A percentile compares a stretch with the other conserved stretches of the same genome.
phyloP scores from a whole-genome alignment of 2,113 vertebrate genomes.

The Piprites chloris region DNA sequence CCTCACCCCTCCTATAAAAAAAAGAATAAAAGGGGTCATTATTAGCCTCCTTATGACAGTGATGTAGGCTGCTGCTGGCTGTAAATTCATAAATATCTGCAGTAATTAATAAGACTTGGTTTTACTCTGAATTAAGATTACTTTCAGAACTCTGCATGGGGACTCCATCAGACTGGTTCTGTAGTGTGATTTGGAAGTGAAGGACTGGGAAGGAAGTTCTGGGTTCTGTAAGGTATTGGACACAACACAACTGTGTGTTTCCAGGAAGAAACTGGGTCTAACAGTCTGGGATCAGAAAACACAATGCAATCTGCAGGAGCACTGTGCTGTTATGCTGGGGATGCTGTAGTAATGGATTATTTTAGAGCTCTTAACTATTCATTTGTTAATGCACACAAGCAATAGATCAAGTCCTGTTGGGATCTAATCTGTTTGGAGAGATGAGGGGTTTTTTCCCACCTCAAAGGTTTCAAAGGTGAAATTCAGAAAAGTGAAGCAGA shows the following conservation, averaged over 20 bases:
- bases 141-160: background rate
- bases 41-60: background rate
- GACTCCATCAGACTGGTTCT: background rate
- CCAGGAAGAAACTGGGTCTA: background rate
- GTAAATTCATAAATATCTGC: background rate
- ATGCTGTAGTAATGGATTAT: background rate
- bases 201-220: background rate
- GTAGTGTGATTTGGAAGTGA: background rate
- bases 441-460: background rate
- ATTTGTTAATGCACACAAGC: background rate
- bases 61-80: background rate
- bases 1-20: background rate
- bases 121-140: background rate
- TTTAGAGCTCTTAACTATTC: background rate
- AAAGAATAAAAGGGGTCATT: background rate
- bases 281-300: background rate
- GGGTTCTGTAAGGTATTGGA: background rate
- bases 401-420: background rate
- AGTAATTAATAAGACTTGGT: background rate
- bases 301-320: background rate
- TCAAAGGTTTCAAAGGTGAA: background rate
- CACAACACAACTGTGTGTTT: background rate
- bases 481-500: background rate
- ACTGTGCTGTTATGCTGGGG: background rate
- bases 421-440: background rate